Evolutionary conservation across 2,113 vertebrate species (phyloP).

Genomic region (Alouatta palliata): DNA sequence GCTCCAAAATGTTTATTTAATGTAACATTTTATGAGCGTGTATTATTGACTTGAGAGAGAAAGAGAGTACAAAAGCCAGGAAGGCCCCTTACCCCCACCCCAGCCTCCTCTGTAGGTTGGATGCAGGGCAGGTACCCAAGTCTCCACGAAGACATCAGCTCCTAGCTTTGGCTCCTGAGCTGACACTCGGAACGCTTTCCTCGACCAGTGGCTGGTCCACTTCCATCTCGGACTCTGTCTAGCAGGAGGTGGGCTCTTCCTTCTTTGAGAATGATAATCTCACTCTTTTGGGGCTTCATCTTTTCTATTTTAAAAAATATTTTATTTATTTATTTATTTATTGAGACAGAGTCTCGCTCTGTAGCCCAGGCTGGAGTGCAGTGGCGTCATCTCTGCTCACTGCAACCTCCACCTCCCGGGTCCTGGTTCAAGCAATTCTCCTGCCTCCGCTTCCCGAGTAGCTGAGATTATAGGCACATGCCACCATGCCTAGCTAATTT

Average conservation of each 20-base stretch:
- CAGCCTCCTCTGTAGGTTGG: background rate
- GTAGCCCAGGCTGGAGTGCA: too few relatives aligned
- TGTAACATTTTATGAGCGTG: background rate
- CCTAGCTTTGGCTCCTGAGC: background rate
- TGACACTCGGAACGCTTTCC: too few relatives aligned
- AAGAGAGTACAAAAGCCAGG: background rate
- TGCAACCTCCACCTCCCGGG: too few relatives aligned
- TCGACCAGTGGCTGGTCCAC: background rate
- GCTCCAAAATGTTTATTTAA: background rate
- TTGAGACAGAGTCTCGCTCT: too few relatives aligned
- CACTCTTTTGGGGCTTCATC: background rate
- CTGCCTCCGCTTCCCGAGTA: too few relatives aligned
- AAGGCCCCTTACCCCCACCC: background rate
- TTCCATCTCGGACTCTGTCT: background rate
- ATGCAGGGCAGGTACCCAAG: background rate
- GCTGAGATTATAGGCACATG: too few relatives aligned
- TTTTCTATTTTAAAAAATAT: too few relatives aligned
- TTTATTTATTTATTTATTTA: too few relatives aligned
- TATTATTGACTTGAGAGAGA: background rate
- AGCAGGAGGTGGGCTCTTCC: background rate
- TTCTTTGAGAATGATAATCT: background rate
- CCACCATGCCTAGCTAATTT: too few relatives aligned
- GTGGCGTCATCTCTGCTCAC: too few relatives aligned
- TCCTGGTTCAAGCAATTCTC: too few relatives aligned
- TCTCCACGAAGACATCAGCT: background rate